phyloP scores from a whole-genome alignment of 2,113 vertebrate genomes.

The Oryzias javanicus region DNA sequence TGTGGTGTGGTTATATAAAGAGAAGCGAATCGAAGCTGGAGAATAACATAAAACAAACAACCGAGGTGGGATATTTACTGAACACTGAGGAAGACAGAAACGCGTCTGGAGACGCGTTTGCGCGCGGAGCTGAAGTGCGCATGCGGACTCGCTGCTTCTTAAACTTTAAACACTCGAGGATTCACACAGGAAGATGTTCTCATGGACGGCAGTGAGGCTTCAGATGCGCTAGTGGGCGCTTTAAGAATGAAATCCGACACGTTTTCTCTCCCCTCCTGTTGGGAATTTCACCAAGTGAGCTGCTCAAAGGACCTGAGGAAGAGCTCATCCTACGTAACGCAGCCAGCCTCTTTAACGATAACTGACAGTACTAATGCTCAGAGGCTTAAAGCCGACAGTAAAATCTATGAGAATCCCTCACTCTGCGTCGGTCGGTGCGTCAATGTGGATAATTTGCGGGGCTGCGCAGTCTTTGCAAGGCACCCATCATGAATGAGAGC shows the following conservation, averaged over 20 bases:
- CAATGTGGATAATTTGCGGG: constrained; percentile 10
- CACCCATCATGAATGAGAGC: background rate
- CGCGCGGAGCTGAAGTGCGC: background rate
- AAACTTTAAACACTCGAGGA: constrained; percentile 16
- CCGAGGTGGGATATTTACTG: constrained; percentile 38
- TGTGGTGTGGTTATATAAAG: constrained; percentile 43
- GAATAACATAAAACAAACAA: constrained; percentile 22
- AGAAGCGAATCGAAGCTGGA: constrained; percentile 37
- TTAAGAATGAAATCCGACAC: constrained; percentile 48
- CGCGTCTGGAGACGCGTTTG: constrained; percentile 4
- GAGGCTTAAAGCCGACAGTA: background rate
- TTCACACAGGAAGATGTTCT: background rate
- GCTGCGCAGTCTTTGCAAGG: background rate
- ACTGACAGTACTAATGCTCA: background rate
- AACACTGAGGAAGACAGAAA: constrained; percentile 16
- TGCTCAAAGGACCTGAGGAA: constrained; percentile 19
- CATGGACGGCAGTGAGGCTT: constrained; percentile 32
- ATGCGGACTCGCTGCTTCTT: constrained; percentile 2
- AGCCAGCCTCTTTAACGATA: background rate
- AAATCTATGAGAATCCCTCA: no score
- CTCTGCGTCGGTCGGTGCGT: constrained; percentile 13
- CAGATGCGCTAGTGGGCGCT: constrained; percentile 65
- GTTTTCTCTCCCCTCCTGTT: background rate
- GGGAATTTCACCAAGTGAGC: background rate
- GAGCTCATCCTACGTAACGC: constrained; percentile 2